Percentiles rank a stretch among this genome's conserved stretches.
phyloP scores from a whole-genome alignment of 2,888 invertebrate species.

The Azorinus chamasolen region DNA sequence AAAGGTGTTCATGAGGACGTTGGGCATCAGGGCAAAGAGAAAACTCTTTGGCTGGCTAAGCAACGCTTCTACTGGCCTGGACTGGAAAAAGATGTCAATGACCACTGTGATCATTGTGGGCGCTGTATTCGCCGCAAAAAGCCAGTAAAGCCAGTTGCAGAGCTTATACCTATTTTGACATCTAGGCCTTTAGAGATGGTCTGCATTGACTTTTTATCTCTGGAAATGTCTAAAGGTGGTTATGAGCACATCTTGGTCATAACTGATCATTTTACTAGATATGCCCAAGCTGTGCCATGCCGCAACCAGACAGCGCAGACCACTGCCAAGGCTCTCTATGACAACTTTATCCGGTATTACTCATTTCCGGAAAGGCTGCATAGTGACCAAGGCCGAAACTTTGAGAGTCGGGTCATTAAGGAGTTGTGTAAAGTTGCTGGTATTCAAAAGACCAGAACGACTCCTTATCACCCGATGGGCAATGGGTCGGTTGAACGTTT shows the following conservation, averaged over 20 bases:
- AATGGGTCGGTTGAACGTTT: conserved; percentile 28
- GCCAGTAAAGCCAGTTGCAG: too few relatives aligned
- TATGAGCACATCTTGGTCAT: conserved; percentile 29
- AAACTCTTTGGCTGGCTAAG: conserved; percentile 14
- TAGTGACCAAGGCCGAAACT: conserved; percentile 26
- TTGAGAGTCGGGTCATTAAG: conserved; percentile 14
- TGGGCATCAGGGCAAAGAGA: conserved; percentile 30
- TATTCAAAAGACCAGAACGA: conserved; percentile 27
- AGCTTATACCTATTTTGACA: conserved; percentile 9
- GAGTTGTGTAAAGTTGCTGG: too few relatives aligned
- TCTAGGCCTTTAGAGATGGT: conserved; percentile 21
- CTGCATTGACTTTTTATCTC: conserved; percentile 24
- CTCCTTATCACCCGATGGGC: conserved; percentile 37
- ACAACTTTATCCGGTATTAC: conserved; percentile 24
- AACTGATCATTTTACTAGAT: conserved; percentile 32
- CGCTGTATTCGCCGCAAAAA: too few relatives aligned
- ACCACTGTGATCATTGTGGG: background rate
- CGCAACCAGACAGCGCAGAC: conserved; percentile 26
- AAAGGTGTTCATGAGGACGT: conserved; percentile 22
- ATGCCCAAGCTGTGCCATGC: conserved; percentile 27
- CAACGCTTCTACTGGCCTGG: conserved; percentile 29
- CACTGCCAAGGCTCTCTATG: conserved; percentile 27
- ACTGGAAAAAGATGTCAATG: background rate
- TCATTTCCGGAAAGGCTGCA: conserved; percentile 24
- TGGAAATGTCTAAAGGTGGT: conserved; percentile 24